Conservation (phyloP, 2,113 vertebrate species). For the Pao palembangensis region DNA sequence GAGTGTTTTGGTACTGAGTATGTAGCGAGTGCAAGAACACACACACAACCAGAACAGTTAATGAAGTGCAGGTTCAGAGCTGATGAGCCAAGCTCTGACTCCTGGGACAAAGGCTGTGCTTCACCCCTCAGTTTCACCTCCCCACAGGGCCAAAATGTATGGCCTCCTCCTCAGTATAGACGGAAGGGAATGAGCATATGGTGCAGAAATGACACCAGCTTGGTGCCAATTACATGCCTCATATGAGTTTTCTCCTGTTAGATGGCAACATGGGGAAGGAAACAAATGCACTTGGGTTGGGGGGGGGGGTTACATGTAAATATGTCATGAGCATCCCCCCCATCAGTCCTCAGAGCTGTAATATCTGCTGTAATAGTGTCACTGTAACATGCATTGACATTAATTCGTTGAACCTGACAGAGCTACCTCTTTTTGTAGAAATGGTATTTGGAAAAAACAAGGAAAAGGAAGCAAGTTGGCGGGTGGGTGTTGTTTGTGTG, state of each 20-base stretch:
- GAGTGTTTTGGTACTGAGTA: no score
- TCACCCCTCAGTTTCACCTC: slow-evolving; percentile 24
- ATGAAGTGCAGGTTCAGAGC: slow-evolving; percentile 66
- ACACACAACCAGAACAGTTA: slow-evolving; percentile 50
- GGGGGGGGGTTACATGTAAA: no score
- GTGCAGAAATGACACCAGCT: slow-evolving; percentile 56
- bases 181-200: slow-evolving; percentile 60
- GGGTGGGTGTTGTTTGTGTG: slow-evolving; percentile 12
- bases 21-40: no score
- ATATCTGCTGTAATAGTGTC: neutral
- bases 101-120: slow-evolving; percentile 38
- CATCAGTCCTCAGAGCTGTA: no score
- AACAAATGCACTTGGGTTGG: slow-evolving; percentile 1
- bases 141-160: slow-evolving; percentile 45
- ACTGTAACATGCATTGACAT: slow-evolving; percentile 21
- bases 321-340: no score
- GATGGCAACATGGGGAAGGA: slow-evolving; percentile 1
- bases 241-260: slow-evolving; percentile 23
- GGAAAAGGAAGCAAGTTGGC: slow-evolving; percentile 31
- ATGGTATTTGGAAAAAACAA: slow-evolving; percentile 12
- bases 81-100: slow-evolving; percentile 57
- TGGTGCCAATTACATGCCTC: slow-evolving; percentile 56
- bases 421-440: slow-evolving; percentile 27
- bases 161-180: slow-evolving; percentile 46
- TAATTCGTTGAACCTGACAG: slow-evolving; percentile 22